Evolutionary conservation across 2,113 vertebrate species (phyloP).

Genomic region (Anarrhichthys ocellatus): DNA sequence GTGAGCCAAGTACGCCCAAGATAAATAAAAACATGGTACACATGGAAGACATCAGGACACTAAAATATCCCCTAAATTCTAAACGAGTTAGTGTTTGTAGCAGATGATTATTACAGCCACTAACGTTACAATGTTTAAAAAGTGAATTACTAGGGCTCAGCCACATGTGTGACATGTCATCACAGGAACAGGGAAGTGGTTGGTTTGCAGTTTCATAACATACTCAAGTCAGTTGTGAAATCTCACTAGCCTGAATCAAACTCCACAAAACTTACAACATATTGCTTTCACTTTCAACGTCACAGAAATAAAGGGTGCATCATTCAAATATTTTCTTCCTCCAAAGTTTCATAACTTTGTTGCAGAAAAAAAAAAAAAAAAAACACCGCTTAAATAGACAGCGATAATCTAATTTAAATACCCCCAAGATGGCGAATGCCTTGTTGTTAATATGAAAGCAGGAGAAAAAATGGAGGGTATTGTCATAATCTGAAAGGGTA

Average conservation of each 20-base stretch:
- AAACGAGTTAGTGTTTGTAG: neutral
- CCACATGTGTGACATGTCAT: conserved; percentile 7
- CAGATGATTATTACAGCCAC: neutral
- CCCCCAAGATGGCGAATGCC: conserved; percentile 92
- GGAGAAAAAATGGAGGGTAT: conserved; percentile 90
- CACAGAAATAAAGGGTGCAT: neutral
- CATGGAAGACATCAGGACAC: conserved; percentile 63
- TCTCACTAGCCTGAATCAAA: neutral
- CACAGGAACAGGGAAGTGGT: conserved; percentile 1
- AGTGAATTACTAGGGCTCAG: neutral
- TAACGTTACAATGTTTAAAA: neutral
- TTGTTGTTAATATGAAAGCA: conserved; percentile 89
- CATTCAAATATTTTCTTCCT: neutral
- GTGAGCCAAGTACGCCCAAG: neutral
- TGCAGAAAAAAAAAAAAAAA: neutral
- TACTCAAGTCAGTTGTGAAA: neutral
- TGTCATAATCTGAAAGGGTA: conserved; percentile 94
- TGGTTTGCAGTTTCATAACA: neutral
- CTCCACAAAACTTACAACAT: neutral
- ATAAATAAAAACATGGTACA: neutral
- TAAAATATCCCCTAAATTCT: conserved; percentile 25
- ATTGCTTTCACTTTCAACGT: neutral
- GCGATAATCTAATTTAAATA: conserved; percentile 78
- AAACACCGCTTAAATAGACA: conserved; percentile 49
- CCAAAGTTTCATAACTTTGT: conserved; percentile 55